These are phyloP conservation scores for Zaprionus inermis DNA, from an alignment of 1,140 invertebrate species.

Conservation along the genomic window DNA sequence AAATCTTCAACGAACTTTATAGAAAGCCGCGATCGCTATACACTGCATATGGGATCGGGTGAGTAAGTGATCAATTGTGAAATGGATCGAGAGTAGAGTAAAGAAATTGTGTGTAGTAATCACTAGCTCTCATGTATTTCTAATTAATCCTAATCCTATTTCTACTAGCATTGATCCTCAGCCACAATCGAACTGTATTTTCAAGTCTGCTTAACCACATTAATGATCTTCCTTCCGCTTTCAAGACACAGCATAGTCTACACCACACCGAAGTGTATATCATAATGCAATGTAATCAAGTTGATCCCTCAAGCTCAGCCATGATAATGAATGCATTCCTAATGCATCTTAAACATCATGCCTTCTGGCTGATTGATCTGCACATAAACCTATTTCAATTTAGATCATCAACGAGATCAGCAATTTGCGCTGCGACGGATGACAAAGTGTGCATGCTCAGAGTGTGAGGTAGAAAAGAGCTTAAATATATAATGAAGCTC, in stretches of 20 bases:
- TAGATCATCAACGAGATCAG: constrained; percentile 15
- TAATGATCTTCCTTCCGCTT: neutral
- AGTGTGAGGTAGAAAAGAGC: constrained; percentile 19
- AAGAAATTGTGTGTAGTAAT: neutral
- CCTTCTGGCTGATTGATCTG: constrained; percentile 3
- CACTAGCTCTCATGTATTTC: neutral
- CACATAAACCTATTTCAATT: constrained; percentile 4
- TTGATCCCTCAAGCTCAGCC: neutral
- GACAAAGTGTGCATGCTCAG: constrained; percentile 23
- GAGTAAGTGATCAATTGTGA: neutral
- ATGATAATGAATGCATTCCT: neutral
- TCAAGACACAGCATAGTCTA: no score
- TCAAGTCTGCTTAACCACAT: no score
- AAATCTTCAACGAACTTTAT: neutral
- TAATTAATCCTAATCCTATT: no score
- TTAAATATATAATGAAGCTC: constrained; percentile 78
- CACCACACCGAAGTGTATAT: neutral
- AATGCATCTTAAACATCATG: neutral
- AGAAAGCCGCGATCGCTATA: constrained; percentile 19
- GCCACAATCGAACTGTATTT: no score
- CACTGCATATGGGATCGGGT: constrained; percentile 1
- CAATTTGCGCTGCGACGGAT: constrained; percentile 16
- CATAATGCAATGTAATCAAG: neutral
- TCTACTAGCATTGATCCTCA: neutral
- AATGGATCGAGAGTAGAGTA: neutral